Base-by-base conservation (phyloP, 2,797 vertebrate genomes). In the Psittacula echo region DNA sequence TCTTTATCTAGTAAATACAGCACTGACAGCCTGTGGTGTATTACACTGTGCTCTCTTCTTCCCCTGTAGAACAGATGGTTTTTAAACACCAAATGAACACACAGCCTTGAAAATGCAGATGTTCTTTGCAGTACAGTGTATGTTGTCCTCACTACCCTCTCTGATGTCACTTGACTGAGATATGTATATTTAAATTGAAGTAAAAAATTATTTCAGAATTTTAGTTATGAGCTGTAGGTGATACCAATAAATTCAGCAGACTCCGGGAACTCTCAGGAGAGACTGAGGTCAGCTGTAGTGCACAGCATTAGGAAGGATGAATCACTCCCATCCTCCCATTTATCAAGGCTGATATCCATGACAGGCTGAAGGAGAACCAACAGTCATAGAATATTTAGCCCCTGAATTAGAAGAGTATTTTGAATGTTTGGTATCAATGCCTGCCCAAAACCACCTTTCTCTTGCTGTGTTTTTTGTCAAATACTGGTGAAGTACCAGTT, bases 231-330 rank as follows among this genome's bases (percentile, higher is more conserved):
- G 30, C 32, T 12, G 11, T 44, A 75, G 14, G 9, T 77, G 60
- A 79, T 58, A 77, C 13, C 65, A 83, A n/a, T 68, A 91, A 87
- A 89, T 91, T 80, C 72, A 77, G 32, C 65, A 87, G 65, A 23
- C 22, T 90, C 73, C 44, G n/a, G 18, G 45, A 96, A 45, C 32
- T 89, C 89, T 91, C 92, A 75, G 82, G 81, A 77, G 90, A 92
- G 78, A n/a, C 78, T 83, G 90, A 96, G 89, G 95, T 95, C 93
- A 90, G 68, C 61, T 79, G 47, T 77, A 90, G 81, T 85, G 78
- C 78, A 62, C 51, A 82, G 61, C 61, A 71, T 90, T 90, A 92
- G 67, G 54, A 82, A 92, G 78, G 68, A 95, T 92, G 86, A 93
- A 95, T 94, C 75, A 80, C 61, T 93, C 17, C 56, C n/a, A 48